These are phyloP conservation scores for Sepiola atlantica DNA, from an alignment of 2,888 invertebrate species.

Conservation along the genomic window DNA sequence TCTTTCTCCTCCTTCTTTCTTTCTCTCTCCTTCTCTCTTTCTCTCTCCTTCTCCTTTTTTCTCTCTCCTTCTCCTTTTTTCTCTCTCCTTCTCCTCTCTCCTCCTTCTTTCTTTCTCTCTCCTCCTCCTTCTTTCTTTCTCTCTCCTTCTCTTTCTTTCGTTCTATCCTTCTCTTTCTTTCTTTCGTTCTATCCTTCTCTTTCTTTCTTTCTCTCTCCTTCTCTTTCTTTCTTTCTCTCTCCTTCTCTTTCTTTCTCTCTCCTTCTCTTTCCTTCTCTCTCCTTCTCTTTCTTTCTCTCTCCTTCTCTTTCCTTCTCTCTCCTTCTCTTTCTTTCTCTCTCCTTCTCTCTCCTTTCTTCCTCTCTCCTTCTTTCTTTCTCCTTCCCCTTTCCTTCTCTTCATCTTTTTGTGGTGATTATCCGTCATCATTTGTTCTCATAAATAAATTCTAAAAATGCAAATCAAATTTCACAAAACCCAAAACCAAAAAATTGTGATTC, in stretches of 20 bases:
- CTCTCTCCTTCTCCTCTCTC: neutral
- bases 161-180: neutral
- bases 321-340: neutral
- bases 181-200: neutral
- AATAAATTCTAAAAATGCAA: neutral
- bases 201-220: neutral
- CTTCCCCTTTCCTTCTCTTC: neutral
- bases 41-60: neutral
- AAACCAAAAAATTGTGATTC: neutral
- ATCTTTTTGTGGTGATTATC: neutral
- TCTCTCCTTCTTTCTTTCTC: accelerated
- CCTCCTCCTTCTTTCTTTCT: neutral
- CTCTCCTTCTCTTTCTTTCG: no score
- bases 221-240: neutral
- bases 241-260: neutral
- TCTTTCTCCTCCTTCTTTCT: neutral
- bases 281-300: neutral
- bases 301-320: neutral
- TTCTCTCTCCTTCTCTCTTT: neutral
- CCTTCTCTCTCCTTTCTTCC: neutral
- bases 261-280: neutral
- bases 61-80: neutral
- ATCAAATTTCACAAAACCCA: neutral
- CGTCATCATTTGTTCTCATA: neutral
- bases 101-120: neutral